Evolutionary conservation across 2,888 invertebrate genomes (phyloP).

Genomic region (Drepana falcataria): DNA sequence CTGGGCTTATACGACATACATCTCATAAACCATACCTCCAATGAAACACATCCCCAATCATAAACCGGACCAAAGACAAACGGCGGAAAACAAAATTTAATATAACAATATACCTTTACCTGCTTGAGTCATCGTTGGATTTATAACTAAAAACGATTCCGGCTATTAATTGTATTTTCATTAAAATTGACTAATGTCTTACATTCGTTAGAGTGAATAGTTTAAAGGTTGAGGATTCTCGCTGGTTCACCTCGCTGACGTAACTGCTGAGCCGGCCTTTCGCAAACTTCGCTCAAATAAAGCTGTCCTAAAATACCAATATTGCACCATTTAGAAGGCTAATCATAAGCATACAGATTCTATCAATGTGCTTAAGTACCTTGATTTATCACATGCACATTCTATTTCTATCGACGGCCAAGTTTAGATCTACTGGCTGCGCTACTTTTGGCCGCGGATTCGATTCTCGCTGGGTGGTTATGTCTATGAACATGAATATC

Average conservation of each 20-base stretch:
- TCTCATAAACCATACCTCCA: background rate
- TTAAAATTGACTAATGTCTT: conserved; percentile 32
- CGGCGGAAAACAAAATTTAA: too few relatives aligned
- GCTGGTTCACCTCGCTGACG: conserved; percentile 56
- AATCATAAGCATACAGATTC: background rate
- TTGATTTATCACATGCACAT: too few relatives aligned
- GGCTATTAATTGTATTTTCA: conserved; percentile 22
- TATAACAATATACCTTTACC: too few relatives aligned
- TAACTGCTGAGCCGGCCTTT: conserved; percentile 45
- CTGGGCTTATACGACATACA: background rate
- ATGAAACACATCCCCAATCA: too few relatives aligned
- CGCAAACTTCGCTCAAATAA: conserved; percentile 27
- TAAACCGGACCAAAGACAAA: too few relatives aligned
- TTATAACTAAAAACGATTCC: conserved; percentile 33
- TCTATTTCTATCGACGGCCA: too few relatives aligned
- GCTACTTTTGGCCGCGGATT: too few relatives aligned
- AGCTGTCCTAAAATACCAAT: conserved; percentile 20
- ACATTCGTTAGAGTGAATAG: conserved; percentile 36
- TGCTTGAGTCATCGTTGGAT: conserved; percentile 49
- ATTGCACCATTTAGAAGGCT: conserved; percentile 1
- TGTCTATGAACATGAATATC: too few relatives aligned
- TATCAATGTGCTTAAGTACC: background rate
- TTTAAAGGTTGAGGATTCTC: conserved; percentile 67
- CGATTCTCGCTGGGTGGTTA: too few relatives aligned
- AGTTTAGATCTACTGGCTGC: too few relatives aligned